Evolutionary conservation across 2,797 vertebrate species (phyloP).

Genomic region (Helicolenus hilgendorfi): DNA sequence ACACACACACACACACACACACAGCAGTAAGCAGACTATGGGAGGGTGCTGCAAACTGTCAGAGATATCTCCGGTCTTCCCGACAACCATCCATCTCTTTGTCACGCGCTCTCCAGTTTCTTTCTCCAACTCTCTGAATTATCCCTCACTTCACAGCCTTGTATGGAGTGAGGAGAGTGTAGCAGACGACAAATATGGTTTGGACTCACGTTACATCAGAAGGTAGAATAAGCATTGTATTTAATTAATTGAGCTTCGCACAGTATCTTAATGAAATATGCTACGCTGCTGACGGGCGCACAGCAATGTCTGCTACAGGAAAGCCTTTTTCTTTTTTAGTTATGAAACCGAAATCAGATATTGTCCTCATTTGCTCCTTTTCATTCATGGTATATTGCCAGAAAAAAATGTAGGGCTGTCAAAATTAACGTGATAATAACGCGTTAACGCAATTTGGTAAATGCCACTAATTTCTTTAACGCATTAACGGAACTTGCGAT

Average conservation of each 20-base stretch:
- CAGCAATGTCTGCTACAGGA: neutral
- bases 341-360: neutral
- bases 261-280: conserved; percentile 34
- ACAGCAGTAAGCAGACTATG: neutral
- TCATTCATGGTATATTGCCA: neutral
- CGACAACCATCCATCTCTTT: conserved; percentile 9
- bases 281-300: neutral
- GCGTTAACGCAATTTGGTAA: too few species aligned
- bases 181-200: conserved; percentile 23
- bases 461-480: too few species aligned
- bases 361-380: neutral
- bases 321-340: neutral
- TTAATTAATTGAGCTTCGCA: neutral
- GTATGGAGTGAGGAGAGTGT: neutral
- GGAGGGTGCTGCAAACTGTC: conserved; percentile 8
- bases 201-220: conserved; percentile 12
- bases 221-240: conserved; percentile 6
- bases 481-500: too few species aligned
- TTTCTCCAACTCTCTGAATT: neutral
- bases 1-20: neutral
- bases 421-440: too few species aligned
- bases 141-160: neutral
- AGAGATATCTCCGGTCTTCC: conserved; percentile 29
- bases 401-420: too few species aligned
- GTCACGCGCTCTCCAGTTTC: neutral